Conservation (phyloP, 1,140 invertebrate species). For the Drosophila ercepeae region DNA sequence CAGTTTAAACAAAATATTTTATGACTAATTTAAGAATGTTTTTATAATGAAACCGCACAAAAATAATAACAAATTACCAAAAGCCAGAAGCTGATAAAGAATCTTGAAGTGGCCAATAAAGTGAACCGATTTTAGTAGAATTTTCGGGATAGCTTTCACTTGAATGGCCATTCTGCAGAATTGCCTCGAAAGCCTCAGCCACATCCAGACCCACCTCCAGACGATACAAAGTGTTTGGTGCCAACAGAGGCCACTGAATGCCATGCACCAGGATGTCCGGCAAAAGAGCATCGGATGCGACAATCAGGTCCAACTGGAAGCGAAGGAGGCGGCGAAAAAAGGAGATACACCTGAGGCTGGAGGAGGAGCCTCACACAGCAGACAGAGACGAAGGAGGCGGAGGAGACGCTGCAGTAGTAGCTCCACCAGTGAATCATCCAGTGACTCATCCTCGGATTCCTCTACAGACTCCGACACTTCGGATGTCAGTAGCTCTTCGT, state of each 20-base stretch:
- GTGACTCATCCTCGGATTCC: constrained; percentile 21
- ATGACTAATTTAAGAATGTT: no score
- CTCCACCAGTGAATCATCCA: constrained; percentile 44
- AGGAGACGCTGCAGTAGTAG: constrained; percentile 43
- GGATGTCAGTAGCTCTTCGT: constrained; percentile 1
- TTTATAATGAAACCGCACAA: not conserved
- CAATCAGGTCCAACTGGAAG: constrained; percentile 53
- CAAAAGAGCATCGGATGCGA: constrained; percentile 34
- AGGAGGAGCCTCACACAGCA: not conserved
- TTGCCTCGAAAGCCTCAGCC: constrained; percentile 13
- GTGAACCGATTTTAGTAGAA: not conserved
- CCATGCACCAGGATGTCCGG: constrained; percentile 77
- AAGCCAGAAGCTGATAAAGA: constrained; percentile 2
- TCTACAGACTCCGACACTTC: constrained; percentile 21
- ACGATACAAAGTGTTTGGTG: constrained; percentile 23
- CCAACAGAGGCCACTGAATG: constrained; percentile 44
- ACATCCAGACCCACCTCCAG: constrained; percentile 10
- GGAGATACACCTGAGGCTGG: not conserved
- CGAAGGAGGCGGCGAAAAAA: constrained; percentile 24
- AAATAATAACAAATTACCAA: not conserved
- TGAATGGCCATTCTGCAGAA: constrained; percentile 51
- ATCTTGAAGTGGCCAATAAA: not conserved
- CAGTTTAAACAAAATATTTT: no score
- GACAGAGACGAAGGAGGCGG: constrained; percentile 8
- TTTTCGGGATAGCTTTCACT: not conserved